Conservation (phyloP, 2,888 invertebrate genomes). For the Bimastos eiseni region DNA sequence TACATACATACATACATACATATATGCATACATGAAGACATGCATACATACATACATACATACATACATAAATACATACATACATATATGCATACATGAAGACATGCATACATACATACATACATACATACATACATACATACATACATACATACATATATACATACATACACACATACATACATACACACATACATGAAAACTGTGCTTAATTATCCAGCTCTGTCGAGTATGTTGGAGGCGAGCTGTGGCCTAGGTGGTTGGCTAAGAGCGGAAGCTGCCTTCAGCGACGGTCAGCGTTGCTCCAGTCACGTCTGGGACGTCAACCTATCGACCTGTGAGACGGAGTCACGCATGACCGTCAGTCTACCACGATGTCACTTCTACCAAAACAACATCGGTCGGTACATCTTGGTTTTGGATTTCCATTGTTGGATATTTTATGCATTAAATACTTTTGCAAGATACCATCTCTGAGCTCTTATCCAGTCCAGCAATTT, state of each 20-base stretch:
- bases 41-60: too few relatives aligned
- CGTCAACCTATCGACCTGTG: neutral
- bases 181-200: neutral
- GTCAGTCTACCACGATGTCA: constrained; percentile 7
- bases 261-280: neutral
- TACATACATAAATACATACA: too few relatives aligned
- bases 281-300: neutral
- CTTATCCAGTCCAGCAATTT: too few relatives aligned
- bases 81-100: too few relatives aligned
- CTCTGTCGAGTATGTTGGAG: constrained; percentile 26
- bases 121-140: neutral
- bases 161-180: neutral
- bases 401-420: neutral
- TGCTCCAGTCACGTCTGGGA: constrained; percentile 23
- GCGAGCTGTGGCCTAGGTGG: neutral
- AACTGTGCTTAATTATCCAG: neutral
- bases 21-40: too few relatives aligned
- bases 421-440: too few relatives aligned
- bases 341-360: neutral
- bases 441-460: too few relatives aligned
- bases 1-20: too few relatives aligned
- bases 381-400: neutral
- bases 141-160: neutral
- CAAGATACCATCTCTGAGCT: too few relatives aligned
- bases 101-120: neutral